Conservation (phyloP, 2,888 invertebrate species). For the Automeris io region DNA sequence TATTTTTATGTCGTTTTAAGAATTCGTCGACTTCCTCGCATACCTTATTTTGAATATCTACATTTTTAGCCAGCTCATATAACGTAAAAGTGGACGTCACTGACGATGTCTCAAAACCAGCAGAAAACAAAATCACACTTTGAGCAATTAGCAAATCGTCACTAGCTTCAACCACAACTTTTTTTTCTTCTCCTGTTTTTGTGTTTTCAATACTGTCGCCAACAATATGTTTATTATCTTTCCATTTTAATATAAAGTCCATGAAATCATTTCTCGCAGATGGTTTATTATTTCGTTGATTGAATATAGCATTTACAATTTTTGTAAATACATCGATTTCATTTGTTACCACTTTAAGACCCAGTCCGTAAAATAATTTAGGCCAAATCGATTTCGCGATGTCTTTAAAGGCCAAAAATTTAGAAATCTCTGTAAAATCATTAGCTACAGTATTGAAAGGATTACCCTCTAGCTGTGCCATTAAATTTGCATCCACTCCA, state of each 20-base stretch:
- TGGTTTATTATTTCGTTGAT: constrained; percentile 10
- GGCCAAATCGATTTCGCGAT: constrained; percentile 11
- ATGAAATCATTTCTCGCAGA: constrained; percentile 18
- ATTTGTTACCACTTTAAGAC: constrained; percentile 4
- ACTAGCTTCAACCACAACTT: constrained; percentile 24
- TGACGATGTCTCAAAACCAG: constrained; percentile 34
- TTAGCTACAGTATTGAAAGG: constrained; percentile 8
- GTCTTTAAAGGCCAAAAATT: background rate
- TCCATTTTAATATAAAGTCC: constrained; percentile 15
- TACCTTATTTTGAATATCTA: constrained; percentile 16
- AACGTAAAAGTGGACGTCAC: constrained; percentile 24
- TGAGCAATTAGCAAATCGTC: constrained; percentile 61
- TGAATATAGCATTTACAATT: constrained; percentile 5
- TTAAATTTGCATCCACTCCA: constrained; percentile 12
- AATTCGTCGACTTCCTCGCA: constrained; percentile 31
- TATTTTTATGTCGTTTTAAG: constrained; percentile 16
- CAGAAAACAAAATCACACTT: constrained; percentile 54
- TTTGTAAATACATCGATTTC: constrained; percentile 5
- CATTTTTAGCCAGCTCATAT: constrained; percentile 29
- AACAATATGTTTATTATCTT: constrained; percentile 12
- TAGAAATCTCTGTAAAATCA: constrained; percentile 1
- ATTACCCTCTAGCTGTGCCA: constrained; percentile 8
- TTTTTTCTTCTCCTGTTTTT: background rate
- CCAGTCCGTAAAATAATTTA: constrained; percentile 10
- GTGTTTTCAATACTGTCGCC: constrained; percentile 15